Evolutionary conservation across 1,140 invertebrate species (phyloP), one percentile per base, ranked within the genome.

Genomic region (Euwallacea fornicatus): DNA sequence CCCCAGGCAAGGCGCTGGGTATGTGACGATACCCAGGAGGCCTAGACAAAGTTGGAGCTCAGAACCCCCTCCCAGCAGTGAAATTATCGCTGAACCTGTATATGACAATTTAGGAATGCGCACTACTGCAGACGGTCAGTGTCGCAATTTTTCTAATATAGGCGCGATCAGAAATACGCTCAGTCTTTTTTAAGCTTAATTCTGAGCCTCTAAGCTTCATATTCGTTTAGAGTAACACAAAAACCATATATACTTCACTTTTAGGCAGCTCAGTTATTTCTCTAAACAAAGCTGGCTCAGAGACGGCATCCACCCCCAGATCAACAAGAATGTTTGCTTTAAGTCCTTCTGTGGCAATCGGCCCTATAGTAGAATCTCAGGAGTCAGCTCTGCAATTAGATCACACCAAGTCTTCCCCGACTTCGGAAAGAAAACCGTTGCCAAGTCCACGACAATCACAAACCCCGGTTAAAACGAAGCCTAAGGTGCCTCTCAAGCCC

Each of bases 101-200:
- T 95, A 95, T 77, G 93, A 95, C 77, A 94, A 94, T 77, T 81
- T 95, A 10, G 93, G 93, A 0, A 81, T 89, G 0, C 84, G 93
- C 58, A 93, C 91, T 1, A 94, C 93, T n/a, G 93, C 91, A 0
- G 90, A 93, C 72, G 93, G 93, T 7, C 93, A 72, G 46, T 68
- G 21, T 4, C 21, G 4, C 21, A 33, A 33, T 33, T 33, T 4
- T 33, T 33, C 21, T 33, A 33, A 33, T 33, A 4, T 4, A 33
- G 21, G 21, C 21, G 4, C 4, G 1, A 33, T 33, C 21, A 33
- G 21, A 33, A 33, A 33, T 33, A 33, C 21, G 4, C 4, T 33
- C 21, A 33, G 4, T 33, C 21, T 33, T 33, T 33, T 33, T 33
- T 33, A 4, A 33, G 21, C 21, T 33, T 33, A 33, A 1, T 33